Conservation (phyloP, 1,140 invertebrate genomes). For the Vanessa tameamea region DNA sequence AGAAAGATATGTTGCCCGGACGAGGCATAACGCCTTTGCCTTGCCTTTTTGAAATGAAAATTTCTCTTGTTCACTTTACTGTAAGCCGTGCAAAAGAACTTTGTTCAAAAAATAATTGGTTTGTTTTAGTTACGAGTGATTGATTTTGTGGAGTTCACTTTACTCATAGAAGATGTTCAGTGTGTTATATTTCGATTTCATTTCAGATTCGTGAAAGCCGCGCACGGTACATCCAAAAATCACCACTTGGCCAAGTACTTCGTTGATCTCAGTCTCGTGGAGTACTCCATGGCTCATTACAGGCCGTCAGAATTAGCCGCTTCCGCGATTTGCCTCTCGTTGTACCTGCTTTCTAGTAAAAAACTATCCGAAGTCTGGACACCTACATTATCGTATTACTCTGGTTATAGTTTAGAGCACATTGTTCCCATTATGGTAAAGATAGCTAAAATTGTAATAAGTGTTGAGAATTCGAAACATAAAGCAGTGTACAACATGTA, state of each 20-base stretch:
- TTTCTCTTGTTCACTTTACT: no score
- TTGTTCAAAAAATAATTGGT: no score
- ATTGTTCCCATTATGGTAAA: slow-evolving; percentile 82
- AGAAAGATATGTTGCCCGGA: no score
- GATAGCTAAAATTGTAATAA: slow-evolving; percentile 82
- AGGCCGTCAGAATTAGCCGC: slow-evolving; percentile 87
- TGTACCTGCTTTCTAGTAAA: slow-evolving; percentile 77
- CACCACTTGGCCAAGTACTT: slow-evolving; percentile 97
- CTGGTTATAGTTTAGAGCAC: slow-evolving; percentile 82
- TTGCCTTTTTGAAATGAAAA: no score
- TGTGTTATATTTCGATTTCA: background rate
- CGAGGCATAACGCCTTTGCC: no score
- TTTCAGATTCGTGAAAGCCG: slow-evolving; percentile 84
- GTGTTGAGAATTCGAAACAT: slow-evolving; percentile 82
- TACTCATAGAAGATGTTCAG: background rate
- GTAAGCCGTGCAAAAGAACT: no score
- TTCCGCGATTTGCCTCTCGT: slow-evolving; percentile 80
- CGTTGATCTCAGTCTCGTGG: slow-evolving; percentile 91
- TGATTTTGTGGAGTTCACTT: background rate
- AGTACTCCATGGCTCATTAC: slow-evolving; percentile 91
- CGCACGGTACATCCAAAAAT: slow-evolving; percentile 84
- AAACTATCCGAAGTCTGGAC: slow-evolving; percentile 81
- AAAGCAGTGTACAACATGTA: slow-evolving; percentile 85
- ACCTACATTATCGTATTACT: slow-evolving; percentile 83
- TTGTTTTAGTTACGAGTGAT: background rate